phyloP scores from a whole-genome alignment of 2,888 invertebrate species.

The Agonum fuliginosum region DNA sequence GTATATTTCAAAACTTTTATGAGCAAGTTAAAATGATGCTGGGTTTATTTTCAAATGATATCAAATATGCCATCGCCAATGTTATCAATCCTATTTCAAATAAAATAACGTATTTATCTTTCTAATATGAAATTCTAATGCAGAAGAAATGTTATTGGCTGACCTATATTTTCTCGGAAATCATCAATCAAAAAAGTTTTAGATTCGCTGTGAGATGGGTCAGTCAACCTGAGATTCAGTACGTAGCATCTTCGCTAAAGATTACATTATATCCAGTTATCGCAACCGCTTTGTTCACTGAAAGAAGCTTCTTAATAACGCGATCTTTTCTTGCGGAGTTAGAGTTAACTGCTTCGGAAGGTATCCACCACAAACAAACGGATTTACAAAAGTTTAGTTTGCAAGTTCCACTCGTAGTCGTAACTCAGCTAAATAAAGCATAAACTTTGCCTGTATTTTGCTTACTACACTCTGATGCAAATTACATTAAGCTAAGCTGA shows the following conservation, averaged over 20 bases:
- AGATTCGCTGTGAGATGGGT: slow-evolving; percentile 16
- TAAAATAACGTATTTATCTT: no score
- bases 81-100: no score
- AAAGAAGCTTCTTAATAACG: slow-evolving; percentile 27
- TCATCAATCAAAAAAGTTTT: slow-evolving; percentile 39
- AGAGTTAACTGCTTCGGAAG: not conserved
- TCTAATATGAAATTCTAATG: not conserved
- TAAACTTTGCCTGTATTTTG: slow-evolving; percentile 6
- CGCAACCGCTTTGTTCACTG: slow-evolving; percentile 31
- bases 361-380: not conserved
- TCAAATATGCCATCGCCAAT: no score
- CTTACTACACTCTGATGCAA: slow-evolving; percentile 21
- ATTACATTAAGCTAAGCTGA: slow-evolving; percentile 1
- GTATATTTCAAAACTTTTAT: no score
- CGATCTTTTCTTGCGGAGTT: slow-evolving; percentile 23
- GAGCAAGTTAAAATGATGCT: no score
- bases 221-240: slow-evolving; percentile 19
- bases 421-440: slow-evolving; percentile 25
- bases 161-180: slow-evolving; percentile 20
- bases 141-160: not conserved
- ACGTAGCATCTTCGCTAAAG: not conserved
- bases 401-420: not conserved
- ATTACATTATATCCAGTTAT: slow-evolving; percentile 36
- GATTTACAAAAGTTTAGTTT: slow-evolving; percentile 10
- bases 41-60: no score